A percentile compares a stretch with the other conserved stretches of the same genome.
Evolutionary conservation across 2,113 vertebrate species (phyloP).

Genomic region (Pollimyrus isidori): DNA sequence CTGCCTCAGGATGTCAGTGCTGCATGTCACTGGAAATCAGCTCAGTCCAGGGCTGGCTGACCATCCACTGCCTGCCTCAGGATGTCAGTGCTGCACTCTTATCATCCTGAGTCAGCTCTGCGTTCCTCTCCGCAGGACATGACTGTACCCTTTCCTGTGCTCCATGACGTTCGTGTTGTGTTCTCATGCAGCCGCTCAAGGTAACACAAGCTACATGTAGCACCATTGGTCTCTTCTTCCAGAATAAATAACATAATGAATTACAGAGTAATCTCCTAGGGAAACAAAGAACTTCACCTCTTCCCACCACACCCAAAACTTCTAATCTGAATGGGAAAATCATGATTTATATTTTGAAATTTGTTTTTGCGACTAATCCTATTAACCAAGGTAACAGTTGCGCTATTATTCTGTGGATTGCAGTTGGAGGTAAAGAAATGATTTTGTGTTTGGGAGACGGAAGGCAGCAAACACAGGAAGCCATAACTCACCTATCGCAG

Average conservation of each 20-base stretch:
- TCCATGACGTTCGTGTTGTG: neutral
- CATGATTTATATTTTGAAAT: neutral
- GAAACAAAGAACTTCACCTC: neutral
- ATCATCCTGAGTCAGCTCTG: neutral
- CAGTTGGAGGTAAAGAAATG: neutral
- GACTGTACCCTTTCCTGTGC: neutral
- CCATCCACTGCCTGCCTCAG: slow-evolving; percentile 73
- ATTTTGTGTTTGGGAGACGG: neutral
- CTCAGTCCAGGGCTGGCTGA: slow-evolving; percentile 34
- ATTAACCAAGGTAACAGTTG: neutral
- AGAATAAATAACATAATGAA: neutral
- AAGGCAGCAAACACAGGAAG: neutral
- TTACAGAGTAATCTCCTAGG: neutral
- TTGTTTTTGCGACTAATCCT: neutral
- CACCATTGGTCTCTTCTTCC: neutral
- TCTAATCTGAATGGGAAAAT: neutral
- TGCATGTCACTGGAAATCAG: neutral
- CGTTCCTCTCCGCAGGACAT: neutral
- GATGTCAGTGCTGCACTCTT: neutral
- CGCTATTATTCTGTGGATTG: neutral
- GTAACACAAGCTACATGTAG: neutral
- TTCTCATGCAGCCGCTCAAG: neutral
- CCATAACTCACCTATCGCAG: neutral
- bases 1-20: slow-evolving; percentile 42
- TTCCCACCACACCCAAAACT: neutral